Evolutionary conservation across 1,140 invertebrate species (phyloP), one percentile per base, ranked within the genome.

Genomic region (Planococcus citri): DNA sequence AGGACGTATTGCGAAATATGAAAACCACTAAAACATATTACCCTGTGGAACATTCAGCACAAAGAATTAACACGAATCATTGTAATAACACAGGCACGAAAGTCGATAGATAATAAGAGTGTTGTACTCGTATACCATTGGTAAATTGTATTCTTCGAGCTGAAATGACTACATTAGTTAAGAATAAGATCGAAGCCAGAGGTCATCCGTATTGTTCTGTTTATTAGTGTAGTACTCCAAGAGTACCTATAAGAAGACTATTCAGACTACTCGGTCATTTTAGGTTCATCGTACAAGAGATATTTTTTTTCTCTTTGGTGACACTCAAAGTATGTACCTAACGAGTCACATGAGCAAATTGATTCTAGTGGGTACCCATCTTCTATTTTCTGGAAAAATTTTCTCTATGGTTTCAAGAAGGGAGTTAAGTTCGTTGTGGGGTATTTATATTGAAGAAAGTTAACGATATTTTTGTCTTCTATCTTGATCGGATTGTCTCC

Each of bases 111-210:
- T 64, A 64, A 64, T 64, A 64, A 64, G 60, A 24, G 6, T 25
- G 14, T 64, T 64, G 3, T n/a, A n/a, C n/a, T n/a, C n/a, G n/a
- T n/a, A 20, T 17, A 22, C 57, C 21, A 60, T 8, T 8, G 57
- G 57, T 60, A 20, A 25, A 64, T 22, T 24, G 20, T 64, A 64
- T 64, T 64, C 60, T 64, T 64, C 10, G 17, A 64, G 24, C 21
- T 10, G 22, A 64, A 64, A 64, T 64, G 60, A 64, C 60, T 64
- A 64, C 60, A 64, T 64, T 64, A 64, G 21, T 64, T 9, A 20
- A 64, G 60, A 64, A 64, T 64, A 27, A 27, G 25, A 64, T 25
- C 60, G 60, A 64, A 64, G 60, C 60, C 60, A 64, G 60, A 64
- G 60, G 60, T 64, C 60, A 64, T 64, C 25, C 22, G 60, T 64